Conservation (phyloP, 2,888 invertebrate species). For the Spialia ferax region DNA sequence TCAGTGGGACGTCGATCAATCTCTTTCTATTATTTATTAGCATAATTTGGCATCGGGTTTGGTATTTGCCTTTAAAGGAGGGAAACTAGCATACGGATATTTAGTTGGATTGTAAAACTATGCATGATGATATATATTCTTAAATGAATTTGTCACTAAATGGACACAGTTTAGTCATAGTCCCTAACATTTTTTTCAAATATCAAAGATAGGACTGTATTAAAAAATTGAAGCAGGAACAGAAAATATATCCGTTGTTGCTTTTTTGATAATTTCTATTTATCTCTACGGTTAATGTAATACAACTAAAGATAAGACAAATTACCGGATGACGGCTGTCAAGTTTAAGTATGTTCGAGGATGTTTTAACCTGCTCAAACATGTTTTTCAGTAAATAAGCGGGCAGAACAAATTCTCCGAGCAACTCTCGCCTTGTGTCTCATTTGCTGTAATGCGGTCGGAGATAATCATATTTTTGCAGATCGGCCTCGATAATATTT, state of each 20-base stretch:
- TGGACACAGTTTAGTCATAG: too few species aligned
- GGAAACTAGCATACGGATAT: too few species aligned
- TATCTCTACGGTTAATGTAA: too few species aligned
- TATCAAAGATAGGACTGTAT: too few species aligned
- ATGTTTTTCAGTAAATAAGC: constrained; percentile 26
- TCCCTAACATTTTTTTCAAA: too few species aligned
- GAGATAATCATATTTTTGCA: constrained; percentile 79
- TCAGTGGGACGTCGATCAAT: not conserved
- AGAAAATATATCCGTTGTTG: too few species aligned
- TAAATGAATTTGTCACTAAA: too few species aligned
- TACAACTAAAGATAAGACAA: not conserved
- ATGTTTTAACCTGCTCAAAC: constrained; percentile 5
- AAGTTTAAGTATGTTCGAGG: not conserved
- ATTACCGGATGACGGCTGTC: too few species aligned
- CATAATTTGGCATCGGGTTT: not conserved
- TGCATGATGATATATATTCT: too few species aligned
- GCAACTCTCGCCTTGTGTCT: constrained; percentile 59
- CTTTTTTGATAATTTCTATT: too few species aligned
- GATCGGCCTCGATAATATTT: constrained; percentile 73
- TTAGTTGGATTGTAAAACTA: too few species aligned
- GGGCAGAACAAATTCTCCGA: constrained; percentile 33
- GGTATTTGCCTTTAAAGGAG: not conserved
- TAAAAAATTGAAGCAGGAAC: too few species aligned
- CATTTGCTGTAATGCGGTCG: constrained; percentile 71
- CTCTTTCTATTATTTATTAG: constrained; percentile 3